Base-by-base conservation (phyloP, 2,113 vertebrate genomes). In the Podarcis cretensis region DNA sequence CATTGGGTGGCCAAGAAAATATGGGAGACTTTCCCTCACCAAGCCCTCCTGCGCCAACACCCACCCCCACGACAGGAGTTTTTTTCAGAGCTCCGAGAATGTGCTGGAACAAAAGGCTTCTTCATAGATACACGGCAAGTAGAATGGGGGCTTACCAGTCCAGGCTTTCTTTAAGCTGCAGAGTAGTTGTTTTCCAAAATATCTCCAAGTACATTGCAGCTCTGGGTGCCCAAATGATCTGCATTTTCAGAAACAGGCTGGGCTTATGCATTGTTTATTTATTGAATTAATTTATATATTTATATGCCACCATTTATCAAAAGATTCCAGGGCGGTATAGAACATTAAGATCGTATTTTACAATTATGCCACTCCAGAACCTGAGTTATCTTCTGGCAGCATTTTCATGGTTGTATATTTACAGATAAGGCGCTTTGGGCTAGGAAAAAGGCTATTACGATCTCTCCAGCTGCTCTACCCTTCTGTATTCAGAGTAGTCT, bases 1-100 rank as follows among this genome's bases (percentile, higher is more conserved):
- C 98, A 99, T 97, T 99, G 98, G 98, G 99, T 99, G 91, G 99
- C 99, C 13, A 97, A 97, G 92, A 98, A 98, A 95, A 98, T 99
- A 91, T 96, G 97, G 83, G 97, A 98, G 93, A 77, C 63, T 25
- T 99, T 98, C 91, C 98, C 98, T 5, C 97, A 97, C 1, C 98
- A 98, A 81, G 98, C 98, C 7, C 93, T 99, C 93, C 93, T 99
- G 84, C 97, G 99, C 32, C 97, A 96, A 0, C 99, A 99, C 92
- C 99, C 98, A 0, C 97, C 98, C 0, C 98, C 99, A 0, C 97
- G 97, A 7, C 98, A 98, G 94, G 98, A 99, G 63, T 98, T 98
- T 91, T 99, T 99, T 89, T 77, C 94, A 0, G 97, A 98, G 87
- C 97, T 99, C 86, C 96, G 96, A 57, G 98, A 98, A 27, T 97